Conservation (phyloP, 2,113 vertebrate species). For the Genyomyrus donnyi region DNA sequence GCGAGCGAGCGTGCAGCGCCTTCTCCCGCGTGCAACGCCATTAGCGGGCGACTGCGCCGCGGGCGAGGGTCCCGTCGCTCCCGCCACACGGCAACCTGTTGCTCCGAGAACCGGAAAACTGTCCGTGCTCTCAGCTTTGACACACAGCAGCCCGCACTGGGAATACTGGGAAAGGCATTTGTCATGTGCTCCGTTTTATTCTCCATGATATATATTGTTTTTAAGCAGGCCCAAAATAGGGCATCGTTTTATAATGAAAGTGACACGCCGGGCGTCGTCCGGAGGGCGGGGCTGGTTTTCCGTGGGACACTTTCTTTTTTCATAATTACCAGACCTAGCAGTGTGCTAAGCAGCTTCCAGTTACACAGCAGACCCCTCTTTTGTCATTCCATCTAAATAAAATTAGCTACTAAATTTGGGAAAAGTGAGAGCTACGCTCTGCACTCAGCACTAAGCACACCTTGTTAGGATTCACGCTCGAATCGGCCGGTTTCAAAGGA, state of each 20-base stretch:
- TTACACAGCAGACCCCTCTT: too few relatives aligned
- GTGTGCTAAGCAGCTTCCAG: not conserved
- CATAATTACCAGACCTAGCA: not conserved
- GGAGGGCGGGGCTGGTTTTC: not conserved
- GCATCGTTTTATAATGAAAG: not conserved
- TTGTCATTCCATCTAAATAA: not conserved
- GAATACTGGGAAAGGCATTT: not conserved
- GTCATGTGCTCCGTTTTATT: not conserved
- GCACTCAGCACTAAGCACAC: not conserved
- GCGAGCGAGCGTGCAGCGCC: not conserved
- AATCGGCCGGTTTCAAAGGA: not conserved
- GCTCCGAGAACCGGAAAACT: not conserved
- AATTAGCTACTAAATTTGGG: not conserved
- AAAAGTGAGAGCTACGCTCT: not conserved
- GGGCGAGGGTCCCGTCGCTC: not conserved
- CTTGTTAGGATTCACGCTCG: not conserved
- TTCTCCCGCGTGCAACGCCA: not conserved
- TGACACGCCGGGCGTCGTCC: not conserved
- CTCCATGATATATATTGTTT: not conserved
- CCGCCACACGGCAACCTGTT: not conserved
- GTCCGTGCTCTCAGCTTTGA: not conserved
- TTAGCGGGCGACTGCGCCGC: not conserved
- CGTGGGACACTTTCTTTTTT: not conserved
- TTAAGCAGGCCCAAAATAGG: not conserved
- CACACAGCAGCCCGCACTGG: too few relatives aligned